Percentiles rank a stretch among this genome's conserved stretches.
Conservation (phyloP, 2,113 vertebrate species). For the Grammatotria lemairii region DNA sequence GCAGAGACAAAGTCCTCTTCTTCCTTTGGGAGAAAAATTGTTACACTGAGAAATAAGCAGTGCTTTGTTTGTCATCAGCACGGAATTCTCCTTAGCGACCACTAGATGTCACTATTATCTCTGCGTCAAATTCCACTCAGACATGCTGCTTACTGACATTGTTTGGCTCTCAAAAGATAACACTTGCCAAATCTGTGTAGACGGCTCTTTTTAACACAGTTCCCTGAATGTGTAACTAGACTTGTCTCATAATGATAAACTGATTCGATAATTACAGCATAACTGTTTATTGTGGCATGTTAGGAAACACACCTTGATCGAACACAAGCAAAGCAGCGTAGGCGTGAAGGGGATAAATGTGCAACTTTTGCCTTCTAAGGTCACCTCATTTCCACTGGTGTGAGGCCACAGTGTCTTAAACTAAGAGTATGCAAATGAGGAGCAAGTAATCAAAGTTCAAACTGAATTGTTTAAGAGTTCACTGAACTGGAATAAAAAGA, state of each 20-base stretch:
- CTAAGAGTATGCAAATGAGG: constrained; percentile 57
- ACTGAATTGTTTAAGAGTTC: constrained; percentile 60
- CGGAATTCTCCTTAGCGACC: background rate
- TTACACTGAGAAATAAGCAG: background rate
- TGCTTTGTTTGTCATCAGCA: background rate
- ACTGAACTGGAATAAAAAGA: constrained; percentile 64
- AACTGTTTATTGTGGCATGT: background rate
- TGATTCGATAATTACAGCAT: background rate
- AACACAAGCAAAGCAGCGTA: background rate
- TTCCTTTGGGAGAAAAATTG: background rate
- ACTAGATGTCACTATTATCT: constrained; percentile 60
- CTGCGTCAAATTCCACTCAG: constrained; percentile 7
- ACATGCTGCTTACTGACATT: background rate
- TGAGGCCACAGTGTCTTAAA: constrained; percentile 3
- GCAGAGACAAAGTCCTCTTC: background rate
- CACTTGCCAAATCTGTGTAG: background rate
- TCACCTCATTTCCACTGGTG: background rate
- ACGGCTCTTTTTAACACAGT: background rate
- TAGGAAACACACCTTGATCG: background rate
- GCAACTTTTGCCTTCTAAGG: background rate
- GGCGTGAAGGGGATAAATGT: background rate
- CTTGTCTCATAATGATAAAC: background rate
- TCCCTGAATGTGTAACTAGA: background rate
- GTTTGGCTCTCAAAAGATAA: background rate
- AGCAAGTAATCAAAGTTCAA: constrained; percentile 64